A percentile compares a stretch with the other conserved stretches of the same genome.
Evolutionary conservation across 2,888 invertebrate genomes (phyloP).

Genomic region (Synanthedon myopaeformis): DNA sequence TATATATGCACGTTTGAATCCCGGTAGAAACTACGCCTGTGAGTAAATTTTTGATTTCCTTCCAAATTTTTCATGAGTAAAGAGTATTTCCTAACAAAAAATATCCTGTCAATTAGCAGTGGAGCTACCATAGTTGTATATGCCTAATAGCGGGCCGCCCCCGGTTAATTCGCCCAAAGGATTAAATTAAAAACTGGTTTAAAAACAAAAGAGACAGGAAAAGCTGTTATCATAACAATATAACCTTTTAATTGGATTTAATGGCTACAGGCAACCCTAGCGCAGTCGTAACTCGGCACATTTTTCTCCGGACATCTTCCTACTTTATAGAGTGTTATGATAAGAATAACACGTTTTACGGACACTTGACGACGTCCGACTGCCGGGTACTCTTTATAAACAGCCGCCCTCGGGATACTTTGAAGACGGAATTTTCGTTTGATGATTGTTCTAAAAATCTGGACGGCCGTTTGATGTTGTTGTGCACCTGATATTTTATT

Average conservation of each 20-base stretch:
- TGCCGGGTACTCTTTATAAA: background rate
- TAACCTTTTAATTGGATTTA: background rate
- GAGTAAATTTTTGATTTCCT: too few relatives aligned
- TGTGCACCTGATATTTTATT: background rate
- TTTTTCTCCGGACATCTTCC: conserved; percentile 2
- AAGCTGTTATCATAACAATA: too few relatives aligned
- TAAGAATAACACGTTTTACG: conserved; percentile 5
- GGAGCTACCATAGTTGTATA: too few relatives aligned
- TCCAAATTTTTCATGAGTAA: too few relatives aligned
- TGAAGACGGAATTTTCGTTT: background rate
- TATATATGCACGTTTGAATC: too few relatives aligned
- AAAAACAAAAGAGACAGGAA: too few relatives aligned
- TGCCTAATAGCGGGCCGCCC: too few relatives aligned
- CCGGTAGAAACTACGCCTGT: too few relatives aligned
- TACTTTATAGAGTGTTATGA: conserved; percentile 6
- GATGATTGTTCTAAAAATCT: background rate
- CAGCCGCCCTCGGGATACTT: background rate
- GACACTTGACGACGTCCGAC: conserved; percentile 2
- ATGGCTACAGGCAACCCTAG: conserved; percentile 1
- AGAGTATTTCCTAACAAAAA: too few relatives aligned
- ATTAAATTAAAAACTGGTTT: too few relatives aligned
- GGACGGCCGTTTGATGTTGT: background rate
- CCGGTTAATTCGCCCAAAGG: too few relatives aligned
- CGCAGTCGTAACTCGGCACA: conserved; percentile 1
- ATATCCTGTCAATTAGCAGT: too few relatives aligned